Evolutionary conservation across 2,113 vertebrate species (phyloP).

Genomic region (Ammodytes marinus): DNA sequence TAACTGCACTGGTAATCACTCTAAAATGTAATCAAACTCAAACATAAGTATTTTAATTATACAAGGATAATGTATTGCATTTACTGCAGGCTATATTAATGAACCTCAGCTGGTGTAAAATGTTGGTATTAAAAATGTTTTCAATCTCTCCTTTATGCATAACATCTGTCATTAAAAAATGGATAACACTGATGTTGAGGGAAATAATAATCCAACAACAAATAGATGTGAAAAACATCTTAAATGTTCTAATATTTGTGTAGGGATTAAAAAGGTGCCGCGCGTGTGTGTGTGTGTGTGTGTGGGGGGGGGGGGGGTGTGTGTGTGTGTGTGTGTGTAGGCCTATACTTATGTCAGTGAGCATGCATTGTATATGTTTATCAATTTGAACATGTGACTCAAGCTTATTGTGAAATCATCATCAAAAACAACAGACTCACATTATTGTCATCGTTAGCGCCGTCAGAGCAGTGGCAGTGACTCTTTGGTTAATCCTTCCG

Average conservation of each 20-base stretch:
- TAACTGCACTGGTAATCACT: slow-evolving; percentile 19
- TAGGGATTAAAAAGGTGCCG: slow-evolving; percentile 14
- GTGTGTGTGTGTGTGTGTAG: slow-evolving; percentile 32
- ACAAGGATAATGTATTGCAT: slow-evolving; percentile 3
- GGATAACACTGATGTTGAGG: slow-evolving; percentile 47
- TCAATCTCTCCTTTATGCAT: slow-evolving; percentile 24
- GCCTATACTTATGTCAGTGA: slow-evolving; percentile 24
- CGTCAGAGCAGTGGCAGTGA: slow-evolving; percentile 55
- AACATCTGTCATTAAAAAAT: slow-evolving; percentile 70
- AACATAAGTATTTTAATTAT: slow-evolving; percentile 26
- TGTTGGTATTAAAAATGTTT: slow-evolving; percentile 44
- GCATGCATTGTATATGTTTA: slow-evolving; percentile 28
- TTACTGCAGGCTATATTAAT: neutral
- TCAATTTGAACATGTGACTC: slow-evolving; percentile 1
- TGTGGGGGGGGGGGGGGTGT: too few species aligned
- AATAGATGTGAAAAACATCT: slow-evolving; percentile 62
- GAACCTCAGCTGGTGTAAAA: neutral
- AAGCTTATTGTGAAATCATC: slow-evolving; percentile 40
- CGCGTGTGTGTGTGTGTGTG: slow-evolving; percentile 23
- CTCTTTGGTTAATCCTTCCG: slow-evolving; percentile 63
- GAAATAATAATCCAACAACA: slow-evolving; percentile 56
- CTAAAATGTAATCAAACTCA: slow-evolving; percentile 47
- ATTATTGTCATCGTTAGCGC: slow-evolving; percentile 45
- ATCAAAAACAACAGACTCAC: slow-evolving; percentile 62
- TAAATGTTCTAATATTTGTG: slow-evolving; percentile 22